phyloP scores from a whole-genome alignment of 2,888 invertebrate species.

The Dromius quadrimaculatus region DNA sequence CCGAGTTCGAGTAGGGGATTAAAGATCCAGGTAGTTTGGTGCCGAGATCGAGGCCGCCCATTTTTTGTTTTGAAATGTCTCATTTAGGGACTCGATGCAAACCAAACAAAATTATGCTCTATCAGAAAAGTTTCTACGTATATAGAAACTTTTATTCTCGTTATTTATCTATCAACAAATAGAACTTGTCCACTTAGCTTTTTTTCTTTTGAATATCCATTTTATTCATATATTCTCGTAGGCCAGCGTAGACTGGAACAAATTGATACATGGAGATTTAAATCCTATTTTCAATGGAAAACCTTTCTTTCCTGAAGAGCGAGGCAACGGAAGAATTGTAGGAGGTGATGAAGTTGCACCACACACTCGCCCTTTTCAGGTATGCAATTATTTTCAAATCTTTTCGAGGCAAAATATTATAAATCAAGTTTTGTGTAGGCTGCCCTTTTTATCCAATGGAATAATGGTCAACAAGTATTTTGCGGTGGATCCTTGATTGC shows the following conservation, averaged over 20 bases:
- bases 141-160: no score
- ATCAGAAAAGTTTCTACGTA: no score
- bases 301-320: slow-evolving; percentile 38
- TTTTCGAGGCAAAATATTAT: slow-evolving; percentile 13
- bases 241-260: slow-evolving; percentile 49
- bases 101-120: no score
- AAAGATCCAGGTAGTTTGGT: no score
- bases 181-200: no score
- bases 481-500: slow-evolving; percentile 68
- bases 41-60: no score
- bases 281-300: slow-evolving; percentile 11
- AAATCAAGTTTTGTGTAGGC: slow-evolving; percentile 57
- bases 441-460: slow-evolving; percentile 2
- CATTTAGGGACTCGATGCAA: no score
- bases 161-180: no score
- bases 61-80: no score
- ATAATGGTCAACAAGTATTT: slow-evolving; percentile 61
- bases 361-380: slow-evolving; percentile 55
- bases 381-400: slow-evolving; percentile 46
- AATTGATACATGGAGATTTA: slow-evolving; percentile 28
- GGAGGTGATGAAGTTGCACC: slow-evolving; percentile 54
- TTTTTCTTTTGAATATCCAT: no score
- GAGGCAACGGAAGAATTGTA: slow-evolving; percentile 46
- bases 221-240: no score
- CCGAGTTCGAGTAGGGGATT: no score